These are phyloP conservation scores for Latrodectus geometricus DNA, from an alignment of 1,140 invertebrate genomes.

Conservation along the genomic window DNA sequence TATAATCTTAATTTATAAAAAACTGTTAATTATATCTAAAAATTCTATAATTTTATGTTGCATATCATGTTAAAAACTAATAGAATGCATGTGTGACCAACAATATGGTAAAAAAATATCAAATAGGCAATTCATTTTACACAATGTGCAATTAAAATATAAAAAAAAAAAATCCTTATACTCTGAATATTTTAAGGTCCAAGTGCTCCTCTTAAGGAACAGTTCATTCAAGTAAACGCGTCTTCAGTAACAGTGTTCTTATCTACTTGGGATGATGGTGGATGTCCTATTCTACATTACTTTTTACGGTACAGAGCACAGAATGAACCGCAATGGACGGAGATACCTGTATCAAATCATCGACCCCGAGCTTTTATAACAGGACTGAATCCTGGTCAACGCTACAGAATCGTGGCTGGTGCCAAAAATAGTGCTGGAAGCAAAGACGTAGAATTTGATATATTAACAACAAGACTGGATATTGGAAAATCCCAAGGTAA, in stretches of 20 bases:
- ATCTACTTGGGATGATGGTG: conserved; percentile 88
- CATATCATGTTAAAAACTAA: too few relatives aligned
- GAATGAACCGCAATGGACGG: conserved; percentile 48
- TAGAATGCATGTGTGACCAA: too few relatives aligned
- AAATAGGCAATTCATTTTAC: too few relatives aligned
- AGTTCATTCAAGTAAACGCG: conserved; percentile 78
- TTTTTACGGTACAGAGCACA: conserved; percentile 80
- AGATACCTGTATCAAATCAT: conserved; percentile 37
- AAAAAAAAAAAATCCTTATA: not conserved
- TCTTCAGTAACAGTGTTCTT: conserved; percentile 90
- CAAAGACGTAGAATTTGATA: conserved; percentile 67
- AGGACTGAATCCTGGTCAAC: conserved; percentile 68
- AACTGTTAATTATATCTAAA: too few relatives aligned
- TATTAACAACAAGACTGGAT: conserved; percentile 68
- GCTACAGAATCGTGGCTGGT: conserved; percentile 69
- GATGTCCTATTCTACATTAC: conserved; percentile 89
- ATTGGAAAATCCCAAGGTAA: conserved; percentile 66
- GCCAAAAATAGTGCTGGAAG: conserved; percentile 69
- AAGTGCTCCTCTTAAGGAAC: conserved; percentile 42
- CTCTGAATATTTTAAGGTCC: conserved; percentile 38
- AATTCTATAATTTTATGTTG: too few relatives aligned
- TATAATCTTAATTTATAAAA: too few relatives aligned
- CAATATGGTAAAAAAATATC: too few relatives aligned
- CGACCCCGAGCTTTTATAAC: conserved; percentile 63
- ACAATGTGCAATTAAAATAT: too few relatives aligned